These are phyloP conservation scores for Chascanopsetta lugubris DNA, from an alignment of 2,113 vertebrate genomes.

Conservation along the genomic window DNA sequence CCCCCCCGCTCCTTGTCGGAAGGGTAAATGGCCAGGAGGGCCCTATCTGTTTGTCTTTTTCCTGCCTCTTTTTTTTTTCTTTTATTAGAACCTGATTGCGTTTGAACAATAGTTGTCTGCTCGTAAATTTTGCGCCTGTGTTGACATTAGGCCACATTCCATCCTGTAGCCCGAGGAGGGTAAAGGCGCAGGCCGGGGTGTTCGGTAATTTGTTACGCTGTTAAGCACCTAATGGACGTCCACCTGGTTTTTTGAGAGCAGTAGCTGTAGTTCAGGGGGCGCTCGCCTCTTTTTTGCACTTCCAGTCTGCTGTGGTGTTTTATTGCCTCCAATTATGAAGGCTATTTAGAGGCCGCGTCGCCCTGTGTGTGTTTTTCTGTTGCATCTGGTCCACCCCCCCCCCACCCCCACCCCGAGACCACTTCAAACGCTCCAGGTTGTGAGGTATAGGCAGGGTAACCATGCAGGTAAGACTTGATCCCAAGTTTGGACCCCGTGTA, in stretches of 20 bases:
- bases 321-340: conserved; percentile 81
- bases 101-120: conserved; percentile 75
- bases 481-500: not conserved
- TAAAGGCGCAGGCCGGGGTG: conserved; percentile 65
- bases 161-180: conserved; percentile 67
- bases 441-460: conserved; percentile 50
- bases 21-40: conserved; percentile 65
- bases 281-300: conserved; percentile 68
- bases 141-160: conserved; percentile 79
- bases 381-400: conserved; percentile 71
- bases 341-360: conserved; percentile 76
- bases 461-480: conserved; percentile 49
- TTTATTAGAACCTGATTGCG: conserved; percentile 73
- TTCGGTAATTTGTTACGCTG: conserved; percentile 81
- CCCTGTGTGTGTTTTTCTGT: conserved; percentile 71
- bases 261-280: conserved; percentile 62
- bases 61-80: conserved; percentile 55
- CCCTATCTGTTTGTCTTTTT: conserved; percentile 66
- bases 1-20: conserved; percentile 51
- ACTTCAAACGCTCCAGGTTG: conserved; percentile 68
- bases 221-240: conserved; percentile 79
- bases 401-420: conserved; percentile 52
- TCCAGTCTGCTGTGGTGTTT: conserved; percentile 77
- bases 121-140: conserved; percentile 77
- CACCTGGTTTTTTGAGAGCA: conserved; percentile 75